phyloP scores from a whole-genome alignment of 2,888 invertebrate genomes.

The Coecobrya sp. region DNA sequence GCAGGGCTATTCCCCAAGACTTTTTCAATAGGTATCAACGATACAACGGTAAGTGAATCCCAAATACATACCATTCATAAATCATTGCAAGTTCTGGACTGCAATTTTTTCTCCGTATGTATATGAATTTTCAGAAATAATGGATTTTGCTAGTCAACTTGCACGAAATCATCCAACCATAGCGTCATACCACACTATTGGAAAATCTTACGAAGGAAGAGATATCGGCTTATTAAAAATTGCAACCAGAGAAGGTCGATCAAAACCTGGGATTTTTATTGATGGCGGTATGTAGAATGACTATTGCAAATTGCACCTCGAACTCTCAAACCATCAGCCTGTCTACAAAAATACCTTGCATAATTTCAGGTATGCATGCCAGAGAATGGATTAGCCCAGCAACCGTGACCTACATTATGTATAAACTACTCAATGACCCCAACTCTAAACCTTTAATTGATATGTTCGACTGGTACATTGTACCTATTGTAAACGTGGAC shows the following conservation, averaged over 20 bases:
- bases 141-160: slow-evolving; percentile 84
- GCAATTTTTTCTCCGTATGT: too few species aligned
- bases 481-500: slow-evolving; percentile 94
- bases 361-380: slow-evolving; percentile 89
- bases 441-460: slow-evolving; percentile 87
- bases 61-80: neutral
- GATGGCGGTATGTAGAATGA: neutral
- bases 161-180: slow-evolving; percentile 81
- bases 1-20: slow-evolving; percentile 39
- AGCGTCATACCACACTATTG: slow-evolving; percentile 86
- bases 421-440: slow-evolving; percentile 81
- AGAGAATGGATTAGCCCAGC: slow-evolving; percentile 90
- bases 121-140: slow-evolving; percentile 83
- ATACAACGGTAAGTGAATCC: slow-evolving; percentile 86
- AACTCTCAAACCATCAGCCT: too few species aligned
- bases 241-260: slow-evolving; percentile 86
- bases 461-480: slow-evolving; percentile 91
- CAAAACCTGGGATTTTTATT: slow-evolving; percentile 88
- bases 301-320: neutral
- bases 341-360: too few species aligned
- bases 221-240: slow-evolving; percentile 87
- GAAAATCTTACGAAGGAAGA: slow-evolving; percentile 87
- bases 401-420: slow-evolving; percentile 84
- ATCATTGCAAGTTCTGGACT: too few species aligned
- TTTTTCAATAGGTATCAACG: slow-evolving; percentile 85